Evolutionary conservation across 2,113 vertebrate genomes (phyloP), one percentile per base, ranked within the genome.

Genomic region (Pteronura brasiliensis): DNA sequence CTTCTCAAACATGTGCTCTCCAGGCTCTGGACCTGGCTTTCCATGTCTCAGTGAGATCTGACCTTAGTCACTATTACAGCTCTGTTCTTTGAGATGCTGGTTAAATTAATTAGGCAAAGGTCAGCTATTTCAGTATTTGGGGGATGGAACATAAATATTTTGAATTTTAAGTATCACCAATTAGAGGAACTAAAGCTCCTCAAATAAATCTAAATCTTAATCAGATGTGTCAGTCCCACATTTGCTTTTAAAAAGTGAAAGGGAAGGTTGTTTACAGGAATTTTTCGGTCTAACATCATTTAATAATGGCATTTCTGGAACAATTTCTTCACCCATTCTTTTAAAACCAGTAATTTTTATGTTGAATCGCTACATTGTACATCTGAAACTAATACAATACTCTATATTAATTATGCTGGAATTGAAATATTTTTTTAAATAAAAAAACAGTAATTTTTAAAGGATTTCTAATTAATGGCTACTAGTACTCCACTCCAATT

Each of bases 131-230:
- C 61, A 81, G 36, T 74, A n/a, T 80, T 89, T 96, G 42, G 23
- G 42, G 81, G 90, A n/a, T 52, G 3, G 36, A 72, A 79, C 77
- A 83, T 52, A 85, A 47, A 52, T 82, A 96, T 61, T 79, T 27
- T 82, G 59, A 55, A 89, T 95, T 76, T 95, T 85, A 86, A 89
- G 17, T 80, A 61, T 91, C 27, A 55, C 23, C 61, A 86, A 93
- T 82, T 71, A 95, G 4, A 42, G 31, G 17, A 86, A 55, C 21
- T 72, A 31, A 96, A 69, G 61, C 42, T 88, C 69, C 65, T 95
- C 57, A 96, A 95, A 83, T 86, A 82, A 88, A 84, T 61, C 44
- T 91, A 88, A 88, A 93, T 55, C 65, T 49, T 80, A 91, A 80
- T 89, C 67, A 95, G 71, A 69, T 71, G 29, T 69, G 36, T 84